These are phyloP conservation scores for Odontomyia ornata DNA, from an alignment of 2,888 invertebrate genomes.

Conservation along the genomic window DNA sequence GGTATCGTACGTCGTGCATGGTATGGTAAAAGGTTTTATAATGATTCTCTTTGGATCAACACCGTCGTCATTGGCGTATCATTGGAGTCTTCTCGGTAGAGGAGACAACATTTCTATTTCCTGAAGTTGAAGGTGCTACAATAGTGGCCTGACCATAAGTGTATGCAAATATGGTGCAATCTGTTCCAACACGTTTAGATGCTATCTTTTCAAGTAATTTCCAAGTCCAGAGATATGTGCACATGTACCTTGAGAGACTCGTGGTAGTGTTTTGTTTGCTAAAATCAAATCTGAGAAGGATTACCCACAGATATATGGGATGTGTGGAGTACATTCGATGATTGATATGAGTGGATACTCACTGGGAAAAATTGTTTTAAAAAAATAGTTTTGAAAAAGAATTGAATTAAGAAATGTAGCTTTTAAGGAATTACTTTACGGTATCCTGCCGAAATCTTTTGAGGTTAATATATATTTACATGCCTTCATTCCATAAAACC, in stretches of 20 bases:
- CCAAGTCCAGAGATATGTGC: background rate
- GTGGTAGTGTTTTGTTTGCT: constrained; percentile 5
- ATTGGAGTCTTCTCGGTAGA: no score
- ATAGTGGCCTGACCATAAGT: constrained; percentile 44
- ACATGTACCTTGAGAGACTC: constrained; percentile 7
- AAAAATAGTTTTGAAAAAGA: no score
- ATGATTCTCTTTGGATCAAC: background rate
- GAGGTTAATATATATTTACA: no score
- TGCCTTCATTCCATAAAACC: no score
- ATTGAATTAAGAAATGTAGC: no score
- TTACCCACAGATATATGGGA: no score
- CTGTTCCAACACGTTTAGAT: constrained; percentile 33
- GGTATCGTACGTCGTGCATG: background rate
- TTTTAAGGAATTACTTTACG: no score
- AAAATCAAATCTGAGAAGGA: constrained; percentile 3
- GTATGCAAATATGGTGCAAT: constrained; percentile 47
- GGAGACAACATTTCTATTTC: background rate
- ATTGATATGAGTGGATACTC: no score
- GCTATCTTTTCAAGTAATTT: constrained; percentile 18
- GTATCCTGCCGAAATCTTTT: no score
- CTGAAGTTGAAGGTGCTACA: constrained; percentile 34
- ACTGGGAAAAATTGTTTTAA: no score
- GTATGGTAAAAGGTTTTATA: background rate
- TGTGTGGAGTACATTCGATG: no score
- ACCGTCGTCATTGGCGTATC: background rate